Conservation (phyloP, 1,140 invertebrate genomes). For the Hyposmocoma kahamanoa region DNA sequence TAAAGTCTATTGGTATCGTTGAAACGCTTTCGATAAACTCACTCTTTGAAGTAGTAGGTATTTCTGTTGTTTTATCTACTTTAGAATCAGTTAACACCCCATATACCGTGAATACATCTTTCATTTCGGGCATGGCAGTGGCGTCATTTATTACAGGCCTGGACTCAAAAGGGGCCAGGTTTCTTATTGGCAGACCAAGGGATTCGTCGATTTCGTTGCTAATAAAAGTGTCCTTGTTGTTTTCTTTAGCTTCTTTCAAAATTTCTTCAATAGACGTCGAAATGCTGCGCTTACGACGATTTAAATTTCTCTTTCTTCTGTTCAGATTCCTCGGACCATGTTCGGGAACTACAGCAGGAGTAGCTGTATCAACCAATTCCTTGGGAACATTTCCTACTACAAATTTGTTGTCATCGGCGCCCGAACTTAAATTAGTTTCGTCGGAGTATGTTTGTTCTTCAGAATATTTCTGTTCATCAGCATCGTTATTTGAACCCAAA, state of each 20-base stretch:
- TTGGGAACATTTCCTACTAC: slow-evolving; percentile 75
- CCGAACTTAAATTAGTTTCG: slow-evolving; percentile 29
- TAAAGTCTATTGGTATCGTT: slow-evolving; percentile 42
- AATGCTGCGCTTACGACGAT: slow-evolving; percentile 36
- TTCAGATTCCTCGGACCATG: slow-evolving; percentile 74
- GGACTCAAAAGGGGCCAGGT: slow-evolving; percentile 17
- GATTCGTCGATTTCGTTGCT: slow-evolving; percentile 67
- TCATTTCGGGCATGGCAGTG: slow-evolving; percentile 17
- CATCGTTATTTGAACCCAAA: slow-evolving; percentile 60
- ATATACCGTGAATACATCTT: slow-evolving; percentile 42
- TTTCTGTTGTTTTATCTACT: slow-evolving; percentile 25
- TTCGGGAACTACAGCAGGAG: slow-evolving; percentile 75
- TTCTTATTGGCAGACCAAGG: slow-evolving; percentile 25
- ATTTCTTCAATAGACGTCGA: slow-evolving; percentile 54
- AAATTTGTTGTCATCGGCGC: slow-evolving; percentile 61
- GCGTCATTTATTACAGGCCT: slow-evolving; percentile 14
- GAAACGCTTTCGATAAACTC: slow-evolving; percentile 56
- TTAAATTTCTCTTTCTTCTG: slow-evolving; percentile 41
- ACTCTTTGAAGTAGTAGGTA: slow-evolving; percentile 23
- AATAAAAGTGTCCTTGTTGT: slow-evolving; percentile 49
- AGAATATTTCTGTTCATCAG: slow-evolving; percentile 31
- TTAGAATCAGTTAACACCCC: slow-evolving; percentile 36
- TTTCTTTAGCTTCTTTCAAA: slow-evolving; percentile 46
- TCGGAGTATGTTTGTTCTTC: slow-evolving; percentile 33
- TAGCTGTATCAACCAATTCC: slow-evolving; percentile 69